Percentiles rank a stretch among this genome's conserved stretches.
Conservation (phyloP, 2,888 invertebrate genomes). For the Eutolmus rufibarbis region DNA sequence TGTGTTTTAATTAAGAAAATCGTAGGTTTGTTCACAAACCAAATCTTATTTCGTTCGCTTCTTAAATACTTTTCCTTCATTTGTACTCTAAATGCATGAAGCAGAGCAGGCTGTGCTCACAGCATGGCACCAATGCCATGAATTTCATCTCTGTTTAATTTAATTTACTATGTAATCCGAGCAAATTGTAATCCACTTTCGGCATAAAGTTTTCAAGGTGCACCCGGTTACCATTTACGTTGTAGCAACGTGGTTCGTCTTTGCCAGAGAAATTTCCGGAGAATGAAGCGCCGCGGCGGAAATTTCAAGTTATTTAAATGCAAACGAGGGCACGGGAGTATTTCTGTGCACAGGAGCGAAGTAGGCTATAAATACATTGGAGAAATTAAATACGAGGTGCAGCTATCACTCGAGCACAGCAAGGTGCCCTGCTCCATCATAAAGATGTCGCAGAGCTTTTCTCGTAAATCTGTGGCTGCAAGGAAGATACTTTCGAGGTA, state of each 20-base stretch:
- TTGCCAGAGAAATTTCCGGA: not conserved
- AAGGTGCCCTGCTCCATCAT: not conserved
- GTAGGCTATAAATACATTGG: conserved; percentile 13
- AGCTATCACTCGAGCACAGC: not conserved
- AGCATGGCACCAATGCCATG: not conserved
- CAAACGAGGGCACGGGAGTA: conserved; percentile 13
- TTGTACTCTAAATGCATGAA: not conserved
- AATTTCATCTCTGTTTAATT: conserved; percentile 7
- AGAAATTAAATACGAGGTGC: conserved; percentile 21
- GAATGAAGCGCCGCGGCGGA: not conserved
- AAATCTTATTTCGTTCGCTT: not conserved
- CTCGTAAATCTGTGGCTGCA: not conserved
- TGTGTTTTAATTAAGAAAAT: not conserved
- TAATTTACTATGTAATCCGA: not conserved
- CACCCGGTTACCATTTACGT: not conserved
- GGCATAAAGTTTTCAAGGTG: not conserved
- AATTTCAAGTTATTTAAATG: conserved; percentile 9
- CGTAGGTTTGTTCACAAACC: not conserved
- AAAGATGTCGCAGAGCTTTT: not conserved
- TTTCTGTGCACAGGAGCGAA: not conserved
- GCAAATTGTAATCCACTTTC: not conserved
- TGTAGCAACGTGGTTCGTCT: not conserved
- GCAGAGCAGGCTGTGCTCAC: not conserved
- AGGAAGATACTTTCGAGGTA: not conserved
- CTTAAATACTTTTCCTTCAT: not conserved